Evolutionary conservation across 2,888 invertebrate species (phyloP).

Genomic region (Diaphora mendica): DNA sequence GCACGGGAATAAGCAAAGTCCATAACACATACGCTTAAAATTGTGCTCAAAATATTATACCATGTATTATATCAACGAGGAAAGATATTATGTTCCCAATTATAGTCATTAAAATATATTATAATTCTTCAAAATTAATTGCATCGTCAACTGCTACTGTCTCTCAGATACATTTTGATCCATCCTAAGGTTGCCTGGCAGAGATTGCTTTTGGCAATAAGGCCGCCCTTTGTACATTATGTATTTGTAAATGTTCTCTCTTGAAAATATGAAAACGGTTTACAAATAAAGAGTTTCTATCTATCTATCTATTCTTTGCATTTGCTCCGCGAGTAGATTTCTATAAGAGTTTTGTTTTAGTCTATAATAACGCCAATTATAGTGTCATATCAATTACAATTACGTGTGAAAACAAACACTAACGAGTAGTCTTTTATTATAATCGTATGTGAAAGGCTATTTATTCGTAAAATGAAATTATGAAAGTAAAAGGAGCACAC

Average conservation of each 20-base stretch:
- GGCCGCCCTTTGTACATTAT: too few relatives aligned
- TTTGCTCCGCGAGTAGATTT: too few relatives aligned
- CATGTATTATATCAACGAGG: slow-evolving; percentile 18
- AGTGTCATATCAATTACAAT: not conserved
- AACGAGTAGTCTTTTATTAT: not conserved
- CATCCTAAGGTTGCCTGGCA: too few relatives aligned
- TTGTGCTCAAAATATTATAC: slow-evolving; percentile 21
- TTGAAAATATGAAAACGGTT: too few relatives aligned
- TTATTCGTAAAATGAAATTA: not conserved
- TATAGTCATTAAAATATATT: too few relatives aligned
- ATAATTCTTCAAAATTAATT: too few relatives aligned
- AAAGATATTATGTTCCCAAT: not conserved
- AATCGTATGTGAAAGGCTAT: not conserved
- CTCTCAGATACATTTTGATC: too few relatives aligned
- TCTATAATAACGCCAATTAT: not conserved
- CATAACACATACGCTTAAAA: slow-evolving; percentile 19
- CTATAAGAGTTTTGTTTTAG: not conserved
- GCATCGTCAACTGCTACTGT: too few relatives aligned
- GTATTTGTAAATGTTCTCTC: too few relatives aligned
- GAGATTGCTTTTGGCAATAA: too few relatives aligned
- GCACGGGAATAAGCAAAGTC: slow-evolving; percentile 31
- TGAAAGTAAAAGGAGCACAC: not conserved
- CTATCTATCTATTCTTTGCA: too few relatives aligned
- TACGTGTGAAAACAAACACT: not conserved
- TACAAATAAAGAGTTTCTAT: too few relatives aligned